phyloP scores from a whole-genome alignment of 1,140 invertebrate genomes.

The Drosophila jambulina region DNA sequence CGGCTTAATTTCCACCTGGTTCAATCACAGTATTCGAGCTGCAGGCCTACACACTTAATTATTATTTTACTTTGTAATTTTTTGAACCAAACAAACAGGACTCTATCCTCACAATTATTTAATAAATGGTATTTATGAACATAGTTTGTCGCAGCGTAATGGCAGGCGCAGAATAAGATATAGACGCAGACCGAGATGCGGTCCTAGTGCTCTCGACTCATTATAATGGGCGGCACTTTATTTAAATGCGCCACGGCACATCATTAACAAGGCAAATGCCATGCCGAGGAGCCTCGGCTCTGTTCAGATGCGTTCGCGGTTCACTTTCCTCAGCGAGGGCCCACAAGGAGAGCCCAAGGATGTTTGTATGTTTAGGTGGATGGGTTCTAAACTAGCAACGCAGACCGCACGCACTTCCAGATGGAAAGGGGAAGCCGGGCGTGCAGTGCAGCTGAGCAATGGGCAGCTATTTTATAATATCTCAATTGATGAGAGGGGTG shows the following conservation, averaged over 20 bases:
- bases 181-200: conserved; percentile 22
- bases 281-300: conserved; percentile 9
- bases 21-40: neutral
- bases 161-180: conserved; percentile 17
- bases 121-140: conserved; percentile 4
- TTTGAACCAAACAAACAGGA: neutral
- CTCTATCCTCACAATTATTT: neutral
- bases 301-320: conserved; percentile 7
- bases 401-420: conserved; percentile 68
- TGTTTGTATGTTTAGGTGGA: conserved; percentile 45
- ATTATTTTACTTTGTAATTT: neutral
- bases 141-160: conserved; percentile 19
- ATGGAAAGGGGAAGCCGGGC: conserved; percentile 10
- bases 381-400: conserved; percentile 67
- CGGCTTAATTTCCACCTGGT: neutral
- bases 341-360: conserved; percentile 23
- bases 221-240: conserved; percentile 82
- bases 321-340: conserved; percentile 3
- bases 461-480: conserved; percentile 68
- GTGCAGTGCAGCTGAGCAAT: conserved; percentile 7
- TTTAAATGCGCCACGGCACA: conserved; percentile 81
- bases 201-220: conserved; percentile 61
- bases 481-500: conserved; percentile 68
- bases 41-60: too few species aligned
- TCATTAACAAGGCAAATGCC: conserved; percentile 80